Percentiles rank a stretch among this genome's conserved stretches.
Evolutionary conservation across 2,113 vertebrate genomes (phyloP).

Genomic region (Sciurus niger): DNA sequence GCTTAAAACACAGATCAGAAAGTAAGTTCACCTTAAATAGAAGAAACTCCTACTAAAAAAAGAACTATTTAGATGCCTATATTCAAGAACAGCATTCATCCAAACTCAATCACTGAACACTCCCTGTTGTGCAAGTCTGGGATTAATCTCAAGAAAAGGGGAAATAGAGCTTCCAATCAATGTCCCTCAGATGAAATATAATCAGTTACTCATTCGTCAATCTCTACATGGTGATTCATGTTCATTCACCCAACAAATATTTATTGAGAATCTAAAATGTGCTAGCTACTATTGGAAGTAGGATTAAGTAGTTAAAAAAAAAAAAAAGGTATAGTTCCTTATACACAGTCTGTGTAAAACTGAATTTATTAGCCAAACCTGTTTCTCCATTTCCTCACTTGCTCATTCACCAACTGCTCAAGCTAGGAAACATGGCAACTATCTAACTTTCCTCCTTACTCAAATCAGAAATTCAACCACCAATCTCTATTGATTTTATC

Average conservation of each 20-base stretch:
- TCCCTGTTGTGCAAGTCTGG: background rate
- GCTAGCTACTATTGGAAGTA: background rate
- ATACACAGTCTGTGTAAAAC: background rate
- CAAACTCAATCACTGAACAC: background rate
- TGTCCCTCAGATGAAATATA: background rate
- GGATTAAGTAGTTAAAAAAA: background rate
- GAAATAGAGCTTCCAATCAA: background rate
- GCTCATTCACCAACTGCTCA: background rate
- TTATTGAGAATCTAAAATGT: background rate
- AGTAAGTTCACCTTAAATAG: background rate
- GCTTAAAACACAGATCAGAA: background rate
- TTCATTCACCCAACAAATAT: background rate
- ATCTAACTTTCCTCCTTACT: background rate
- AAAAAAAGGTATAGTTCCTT: background rate
- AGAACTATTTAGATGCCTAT: background rate
- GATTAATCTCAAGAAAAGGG: background rate
- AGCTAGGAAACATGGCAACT: background rate
- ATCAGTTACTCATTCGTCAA: background rate
- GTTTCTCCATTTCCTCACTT: background rate
- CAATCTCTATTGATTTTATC: background rate
- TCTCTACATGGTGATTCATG: background rate
- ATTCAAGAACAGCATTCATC: background rate
- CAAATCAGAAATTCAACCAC: background rate
- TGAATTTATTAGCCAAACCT: background rate
- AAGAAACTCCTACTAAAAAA: background rate